These are phyloP conservation scores for Rutilus rutilus DNA, from an alignment of 2,113 vertebrate species.

Conservation along the genomic window DNA sequence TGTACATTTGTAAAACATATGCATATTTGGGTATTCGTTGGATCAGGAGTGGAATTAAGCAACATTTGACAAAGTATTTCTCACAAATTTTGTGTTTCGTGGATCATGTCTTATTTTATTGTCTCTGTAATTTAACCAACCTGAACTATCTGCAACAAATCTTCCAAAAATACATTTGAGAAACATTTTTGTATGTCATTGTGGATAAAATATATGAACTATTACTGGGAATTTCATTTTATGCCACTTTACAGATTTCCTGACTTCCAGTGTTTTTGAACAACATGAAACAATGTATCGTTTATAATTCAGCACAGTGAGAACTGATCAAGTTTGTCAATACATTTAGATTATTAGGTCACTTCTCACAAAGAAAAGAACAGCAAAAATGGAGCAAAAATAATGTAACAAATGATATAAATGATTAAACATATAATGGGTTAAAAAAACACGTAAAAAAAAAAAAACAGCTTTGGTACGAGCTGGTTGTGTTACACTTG, in stretches of 20 bases:
- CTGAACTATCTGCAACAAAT: neutral
- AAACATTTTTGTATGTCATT: neutral
- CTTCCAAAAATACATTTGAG: neutral
- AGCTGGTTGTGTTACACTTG: constrained; percentile 38
- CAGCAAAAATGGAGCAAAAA: constrained; percentile 32
- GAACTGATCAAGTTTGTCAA: constrained; percentile 1
- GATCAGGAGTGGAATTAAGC: neutral
- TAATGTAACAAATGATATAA: constrained; percentile 35
- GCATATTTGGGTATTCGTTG: neutral
- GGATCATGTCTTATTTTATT: neutral
- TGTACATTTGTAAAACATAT: neutral
- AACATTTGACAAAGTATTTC: neutral
- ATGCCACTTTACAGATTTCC: neutral
- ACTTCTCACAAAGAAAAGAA: neutral
- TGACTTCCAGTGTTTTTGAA: neutral
- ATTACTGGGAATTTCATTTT: neutral
- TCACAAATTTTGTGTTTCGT: neutral
- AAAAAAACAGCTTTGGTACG: constrained; percentile 42
- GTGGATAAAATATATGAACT: neutral
- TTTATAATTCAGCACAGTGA: neutral
- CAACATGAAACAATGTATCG: neutral
- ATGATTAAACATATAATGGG: constrained; percentile 44
- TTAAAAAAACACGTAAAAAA: neutral
- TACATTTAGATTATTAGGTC: neutral
- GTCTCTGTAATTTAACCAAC: neutral